Evolutionary conservation across 2,113 vertebrate genomes (phyloP), one percentile per base, ranked within the genome.

Genomic region (Epinephelus cyanopodus): DNA sequence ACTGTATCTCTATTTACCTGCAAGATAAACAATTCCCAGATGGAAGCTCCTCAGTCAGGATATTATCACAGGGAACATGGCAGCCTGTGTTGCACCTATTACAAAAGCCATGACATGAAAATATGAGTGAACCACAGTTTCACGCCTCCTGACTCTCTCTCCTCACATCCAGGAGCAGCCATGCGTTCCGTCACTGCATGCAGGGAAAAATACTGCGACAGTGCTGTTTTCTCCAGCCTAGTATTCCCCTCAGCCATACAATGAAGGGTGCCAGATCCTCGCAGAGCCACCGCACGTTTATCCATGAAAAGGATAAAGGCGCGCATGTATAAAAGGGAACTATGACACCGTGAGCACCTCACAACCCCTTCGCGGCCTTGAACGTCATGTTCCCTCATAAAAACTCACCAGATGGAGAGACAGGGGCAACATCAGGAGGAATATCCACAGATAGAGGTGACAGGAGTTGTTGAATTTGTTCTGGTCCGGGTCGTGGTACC

Each of bases 401-500:
- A 72, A 54, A 95, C 98, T 98, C 94, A 99, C 98, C 97, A 99
- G 94, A 94, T 99, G 97, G 87, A 99, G 93, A 23, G 97, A 96
- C 90, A 99, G 92, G 21, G 98, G 98, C 88, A 99, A 89, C 93
- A 97, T 95, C 57, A 99, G 95, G 90, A 99, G 94, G 78, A 98
- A 98, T 42, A 99, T 95, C 98, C 98, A 99, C 90, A 99, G 91
- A 95, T 99, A 99, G 71, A 99, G 97, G 77, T 99, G 98, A 89
- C 96, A 99, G 73, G 96, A 98, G 95, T 99, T 99, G 91, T 97
- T 97, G 93, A 99, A 99, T 95, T 95, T 97, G 88, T 97, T 97
- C 90, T 97, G 97, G 86, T 99, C 97, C n/a, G 98, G 98, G 90
- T 99, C 98, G 87, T 99, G 96, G 92, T 97, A 99, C 97, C 97